Base-by-base conservation (phyloP, 1,140 invertebrate species). In the Drosophila rufa region DNA sequence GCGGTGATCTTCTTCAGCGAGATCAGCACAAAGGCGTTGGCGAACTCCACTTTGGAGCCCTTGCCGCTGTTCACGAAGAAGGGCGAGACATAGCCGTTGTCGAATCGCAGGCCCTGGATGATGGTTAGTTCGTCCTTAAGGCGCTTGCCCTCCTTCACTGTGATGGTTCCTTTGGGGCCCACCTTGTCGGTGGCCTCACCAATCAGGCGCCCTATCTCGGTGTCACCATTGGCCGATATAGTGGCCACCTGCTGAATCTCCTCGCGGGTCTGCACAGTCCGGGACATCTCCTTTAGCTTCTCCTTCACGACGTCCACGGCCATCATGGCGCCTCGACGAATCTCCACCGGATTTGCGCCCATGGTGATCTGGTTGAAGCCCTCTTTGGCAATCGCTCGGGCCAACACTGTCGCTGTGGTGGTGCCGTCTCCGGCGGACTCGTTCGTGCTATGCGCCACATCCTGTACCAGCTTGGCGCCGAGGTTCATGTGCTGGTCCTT, bases 61-160 rank as follows among this genome's bases (percentile, higher is more conserved):
- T 99, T 99, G 3, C 97, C 94, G 3, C 97, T 97, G 93, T 99
- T 99, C 82, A 99, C 99, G 93, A 99, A 99, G 93, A 99, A 99
- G 33, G 99, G 99, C 58, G 99, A 99, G 93, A 99, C 99, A 93
- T 99, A 99, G 66, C 99, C 99, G 78, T 98, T 95, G 92, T 99
- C 99, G 94, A 99, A 99, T 93, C 99, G 99, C 97, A 99, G 98
- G 74, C 99, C 99, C 94, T 99, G 99, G 93, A 99, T 99, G n/a
- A 99, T 83, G 94, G 99, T 98, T 4, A 99, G 93, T 93, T 99
- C 99, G 93, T 99, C 99, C 75, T 95, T 95, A 17, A 99, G 94
- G 0, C 99, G 99, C 93, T 99, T 99, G 12, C 99, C 99, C 94
- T 99, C 99, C 94, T 99, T 99, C 0, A 99, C 99, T 11, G 99